Base-by-base conservation (phyloP, 2,888 invertebrate genomes). In the Dynastes tityus region DNA sequence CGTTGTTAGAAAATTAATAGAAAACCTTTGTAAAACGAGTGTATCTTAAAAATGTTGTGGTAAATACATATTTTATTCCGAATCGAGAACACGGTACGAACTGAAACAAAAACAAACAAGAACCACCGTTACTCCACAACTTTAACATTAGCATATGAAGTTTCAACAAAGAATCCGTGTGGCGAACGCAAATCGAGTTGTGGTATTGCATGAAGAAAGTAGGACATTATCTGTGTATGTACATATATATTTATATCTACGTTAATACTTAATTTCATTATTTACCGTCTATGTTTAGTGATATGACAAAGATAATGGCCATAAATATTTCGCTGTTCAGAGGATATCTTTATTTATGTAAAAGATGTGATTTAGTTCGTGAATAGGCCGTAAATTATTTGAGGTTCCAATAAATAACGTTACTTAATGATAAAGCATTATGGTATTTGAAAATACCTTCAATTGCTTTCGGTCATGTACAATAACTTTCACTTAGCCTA, bases 191-290 rank as follows among this genome's bases (percentile, higher is more conserved):
- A 73, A 58, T 73, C 40, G 40, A 73, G 22, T 73, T 73, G 58
- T 58, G 58, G 73, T 73, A 70, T 32, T 37, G 40, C 58, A 27
- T 40, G 58, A 73, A 73, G 73, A 73, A 73, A 73, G 73, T 73
- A 73, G 73, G 73, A 61, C 73, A 40, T 8, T 68, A 68, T 27
- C 51, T 13, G 63, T 63, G 63, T 29, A 63, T 29, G 63, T 32
- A 63, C 22, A 22, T 22, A 22, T 22, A 49, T 49, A 68, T 51
- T 22, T 68, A 68, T 68, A 13, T 51, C 3, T 27, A 68, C 29
- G 27, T 22, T 49, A 68, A 68, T 68, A 51, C n/a, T 51, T 51
- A 29, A 68, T 11, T n/a, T 68, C 9, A 5, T 51, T 51, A 51
- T 51, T 27, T 68, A 68, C n/a, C 11, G 5, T 68, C 29, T 51